These are phyloP conservation scores for Amaurobius ferox DNA, from an alignment of 2,888 invertebrate species.

Conservation along the genomic window DNA sequence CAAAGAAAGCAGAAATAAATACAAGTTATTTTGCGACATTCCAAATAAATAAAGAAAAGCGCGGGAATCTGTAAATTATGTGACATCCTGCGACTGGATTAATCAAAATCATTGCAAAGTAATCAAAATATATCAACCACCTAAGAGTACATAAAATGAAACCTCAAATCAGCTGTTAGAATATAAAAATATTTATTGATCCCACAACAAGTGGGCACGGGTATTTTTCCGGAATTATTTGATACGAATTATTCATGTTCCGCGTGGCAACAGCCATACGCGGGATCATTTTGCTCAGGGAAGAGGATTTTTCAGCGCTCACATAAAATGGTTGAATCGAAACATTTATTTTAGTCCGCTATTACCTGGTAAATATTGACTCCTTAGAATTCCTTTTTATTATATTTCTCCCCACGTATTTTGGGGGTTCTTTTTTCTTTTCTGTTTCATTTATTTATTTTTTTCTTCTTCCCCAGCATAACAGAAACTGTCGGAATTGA, in stretches of 20 bases:
- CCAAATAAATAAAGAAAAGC: too few species aligned
- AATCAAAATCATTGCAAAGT: too few species aligned
- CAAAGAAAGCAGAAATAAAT: too few species aligned
- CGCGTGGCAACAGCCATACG: slow-evolving; percentile 67
- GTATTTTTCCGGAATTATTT: slow-evolving; percentile 30
- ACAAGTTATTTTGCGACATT: too few species aligned
- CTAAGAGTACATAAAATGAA: too few species aligned
- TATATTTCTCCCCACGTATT: slow-evolving; percentile 10
- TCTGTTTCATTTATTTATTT: neutral
- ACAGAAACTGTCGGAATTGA: neutral
- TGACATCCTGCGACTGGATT: too few species aligned
- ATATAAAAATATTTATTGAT: slow-evolving; percentile 65
- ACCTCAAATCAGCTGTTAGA: neutral
- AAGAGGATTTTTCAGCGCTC: slow-evolving; percentile 43
- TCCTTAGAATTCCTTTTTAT: slow-evolving; percentile 30
- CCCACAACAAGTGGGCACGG: slow-evolving; percentile 60
- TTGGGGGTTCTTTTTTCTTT: neutral
- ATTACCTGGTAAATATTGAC: slow-evolving; percentile 70
- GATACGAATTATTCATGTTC: slow-evolving; percentile 66
- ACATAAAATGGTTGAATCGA: slow-evolving; percentile 64
- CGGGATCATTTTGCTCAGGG: slow-evolving; percentile 47
- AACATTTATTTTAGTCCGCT: slow-evolving; percentile 66
- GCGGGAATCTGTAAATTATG: too few species aligned
- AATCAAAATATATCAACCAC: too few species aligned
- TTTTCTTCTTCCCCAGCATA: neutral